Evolutionary conservation across 2,113 vertebrate genomes (phyloP), one percentile per base, ranked within the genome.

Genomic region (Scomber scombrus): DNA sequence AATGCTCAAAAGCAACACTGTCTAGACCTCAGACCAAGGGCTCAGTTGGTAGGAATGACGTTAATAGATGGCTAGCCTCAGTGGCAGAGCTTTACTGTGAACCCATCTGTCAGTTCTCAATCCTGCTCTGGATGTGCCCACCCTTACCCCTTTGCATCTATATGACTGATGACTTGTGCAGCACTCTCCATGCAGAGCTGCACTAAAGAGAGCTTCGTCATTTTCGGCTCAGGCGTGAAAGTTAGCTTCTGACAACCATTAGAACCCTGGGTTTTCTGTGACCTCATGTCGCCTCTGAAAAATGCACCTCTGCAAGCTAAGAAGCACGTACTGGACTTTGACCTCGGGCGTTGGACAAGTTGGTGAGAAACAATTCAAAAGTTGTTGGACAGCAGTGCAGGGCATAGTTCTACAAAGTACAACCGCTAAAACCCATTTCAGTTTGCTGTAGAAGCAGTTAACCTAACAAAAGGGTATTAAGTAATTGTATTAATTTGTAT

Each of bases 51-150:
- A 50, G 81, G 79, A 67, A 43, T 74, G 85, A 85, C 82, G 15
- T 82, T 89, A 91, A 92, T 84, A 86, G 86, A 91, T 85, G 78
- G 77, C 74, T 56, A 47, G 72, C 64, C 57, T 84, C 71, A 51
- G 69, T 74, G 74, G 64, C 85, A 73, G 61, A 68, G 77, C 71
- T 85, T 81, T 74, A 57, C 65, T 62, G 78, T 84, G 75, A 72
- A 77, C 75, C 69, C 81, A 87, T 91, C 89, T 91, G 85, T 87
- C 90, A 84, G 82, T 75, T 89, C 75, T 87, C 76, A 85, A 52
- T 84, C 76, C 77, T 31, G 64, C 77, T 82, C 66, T 85, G 75
- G 61, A 84, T 62, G 85, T 75, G 50, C 61, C 54, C 80, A 75
- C 72, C 68, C 68, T 80, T 80, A 70, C 62, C 81, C 71, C 64